Evolutionary conservation across 2,888 invertebrate species (phyloP), one percentile per base, ranked within the genome.

Genomic region (Pycnomerus fuliginosus): DNA sequence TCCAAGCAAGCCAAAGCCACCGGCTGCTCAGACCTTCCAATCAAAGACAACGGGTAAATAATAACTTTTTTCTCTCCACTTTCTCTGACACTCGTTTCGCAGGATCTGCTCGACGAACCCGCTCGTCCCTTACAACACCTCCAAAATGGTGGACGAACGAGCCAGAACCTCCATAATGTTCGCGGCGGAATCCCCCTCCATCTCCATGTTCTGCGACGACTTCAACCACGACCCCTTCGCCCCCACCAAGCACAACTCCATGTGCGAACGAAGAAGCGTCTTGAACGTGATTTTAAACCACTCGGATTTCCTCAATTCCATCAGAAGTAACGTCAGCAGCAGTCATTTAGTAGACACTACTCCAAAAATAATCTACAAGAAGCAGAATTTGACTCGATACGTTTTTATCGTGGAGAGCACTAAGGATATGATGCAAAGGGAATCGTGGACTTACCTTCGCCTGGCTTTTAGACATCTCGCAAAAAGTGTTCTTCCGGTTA

Each of bases 161-260:
- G 74, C 78, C 1, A 65, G 75, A 11, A 73, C 74, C 10, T 78
- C 77, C 1, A 71, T 79, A 12, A 75, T 79, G 73, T 78, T 78
- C 55, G 73, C 76, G 0, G 72, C 76, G 0, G 74, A 76, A 58
- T 69, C 73, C 0, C 72, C 75, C 3, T 71, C 72, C 53, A 76
- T 82, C 7, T 74, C 73, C 3, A 76, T 76, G 65, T 83, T 83
- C 62, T 84, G 84, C 63, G 80, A 83, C 57, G 76, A 77, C 23
- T 73, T 73, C 12, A 80, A 72, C 22, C 83, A 84, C 67, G 79
- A 83, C 60, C 70, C 73, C 2, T 75, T 77, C 46, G 79, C 82
- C 0, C 83, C 83, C 0, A 83, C 82, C 13, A 82, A 81, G 65
- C 84, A 84, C 49, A 84, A 83, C 64, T 72, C 78, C 17, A 69